phyloP scores from a whole-genome alignment of 2,113 vertebrate species.

The Neopipo cinnamomea region DNA sequence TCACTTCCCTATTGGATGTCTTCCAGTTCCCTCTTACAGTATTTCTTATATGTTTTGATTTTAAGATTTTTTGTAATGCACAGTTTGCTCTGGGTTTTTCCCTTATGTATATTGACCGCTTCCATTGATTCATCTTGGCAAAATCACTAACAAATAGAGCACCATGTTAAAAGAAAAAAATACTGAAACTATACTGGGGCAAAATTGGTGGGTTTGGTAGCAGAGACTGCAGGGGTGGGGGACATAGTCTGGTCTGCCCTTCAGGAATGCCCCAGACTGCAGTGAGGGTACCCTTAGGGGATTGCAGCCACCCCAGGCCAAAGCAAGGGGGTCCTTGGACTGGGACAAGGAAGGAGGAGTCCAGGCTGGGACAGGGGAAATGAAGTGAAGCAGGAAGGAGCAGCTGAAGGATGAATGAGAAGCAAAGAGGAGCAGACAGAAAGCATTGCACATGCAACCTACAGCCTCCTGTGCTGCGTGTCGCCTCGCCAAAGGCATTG shows the following conservation, averaged over 20 bases:
- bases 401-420: not conserved
- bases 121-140: not conserved
- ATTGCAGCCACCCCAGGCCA: not conserved
- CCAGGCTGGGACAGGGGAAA: too few species aligned
- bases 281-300: too few species aligned
- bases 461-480: not conserved
- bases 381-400: fast-evolving
- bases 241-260: not conserved
- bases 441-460: fast-evolving
- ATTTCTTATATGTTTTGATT: not conserved
- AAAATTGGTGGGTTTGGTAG: not conserved
- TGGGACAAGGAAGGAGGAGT: too few species aligned
- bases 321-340: not conserved
- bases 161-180: not conserved
- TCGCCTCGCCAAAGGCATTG: fast-evolving
- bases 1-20: not conserved
- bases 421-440: not conserved
- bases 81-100: not conserved
- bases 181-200: not conserved
- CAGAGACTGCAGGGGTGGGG: not conserved
- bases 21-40: not conserved
- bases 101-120: not conserved
- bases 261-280: not conserved
- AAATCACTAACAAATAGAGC: not conserved
- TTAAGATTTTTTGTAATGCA: not conserved